Percentiles rank a stretch among this genome's conserved stretches.
phyloP scores from a whole-genome alignment of 2,888 invertebrate species.

The Orgyia antiqua region DNA sequence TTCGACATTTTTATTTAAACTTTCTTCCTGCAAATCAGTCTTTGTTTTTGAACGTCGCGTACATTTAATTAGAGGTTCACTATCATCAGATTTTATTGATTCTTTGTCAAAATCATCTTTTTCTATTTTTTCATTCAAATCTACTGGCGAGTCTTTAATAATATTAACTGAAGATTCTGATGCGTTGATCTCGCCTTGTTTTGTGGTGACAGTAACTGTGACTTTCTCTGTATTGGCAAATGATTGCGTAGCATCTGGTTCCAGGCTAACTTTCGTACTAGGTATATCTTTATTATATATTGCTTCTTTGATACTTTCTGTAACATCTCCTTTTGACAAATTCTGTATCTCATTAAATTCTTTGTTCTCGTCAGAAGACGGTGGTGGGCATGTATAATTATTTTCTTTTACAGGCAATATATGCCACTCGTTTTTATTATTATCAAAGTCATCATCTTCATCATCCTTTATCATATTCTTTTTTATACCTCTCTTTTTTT shows the following conservation, averaged over 20 bases:
- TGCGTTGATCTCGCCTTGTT: too few relatives aligned
- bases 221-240: too few relatives aligned
- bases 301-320: not conserved
- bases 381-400: not conserved
- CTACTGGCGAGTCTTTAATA: conserved; percentile 3
- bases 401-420: not conserved
- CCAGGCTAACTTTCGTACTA: not conserved
- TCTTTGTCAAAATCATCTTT: conserved; percentile 21
- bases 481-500: conserved; percentile 7
- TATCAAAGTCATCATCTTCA: conserved; percentile 1
- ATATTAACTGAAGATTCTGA: conserved; percentile 8
- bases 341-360: not conserved
- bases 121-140: conserved; percentile 3
- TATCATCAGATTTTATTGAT: conserved; percentile 30
- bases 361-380: not conserved
- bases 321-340: not conserved
- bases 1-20: conserved; percentile 23
- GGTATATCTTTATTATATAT: not conserved
- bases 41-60: conserved; percentile 22
- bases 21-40: conserved; percentile 14
- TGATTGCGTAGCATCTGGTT: too few relatives aligned
- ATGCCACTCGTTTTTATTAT: not conserved
- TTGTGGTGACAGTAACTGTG: too few relatives aligned
- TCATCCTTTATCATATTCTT: conserved; percentile 6
- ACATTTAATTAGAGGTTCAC: conserved; percentile 24